Evolutionary conservation across 2,797 vertebrate genomes (phyloP), one percentile per base, ranked within the genome.

Genomic region (Chaenodraco wilsoni): DNA sequence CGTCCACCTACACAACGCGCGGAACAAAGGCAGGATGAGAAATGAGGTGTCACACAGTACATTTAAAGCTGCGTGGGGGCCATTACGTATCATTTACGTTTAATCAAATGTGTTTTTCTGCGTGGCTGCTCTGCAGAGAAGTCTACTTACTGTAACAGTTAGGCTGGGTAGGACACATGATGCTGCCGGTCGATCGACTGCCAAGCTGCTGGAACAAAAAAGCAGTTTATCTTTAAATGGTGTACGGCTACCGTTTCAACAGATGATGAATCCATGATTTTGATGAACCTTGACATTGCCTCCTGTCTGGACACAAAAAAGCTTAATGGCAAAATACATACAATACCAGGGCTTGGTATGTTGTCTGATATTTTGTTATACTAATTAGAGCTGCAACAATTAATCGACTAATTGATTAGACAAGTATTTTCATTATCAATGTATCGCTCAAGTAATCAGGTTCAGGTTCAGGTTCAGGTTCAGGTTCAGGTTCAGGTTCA

Each of bases 61-160:
- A 80, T 87, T 88, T 82, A 60, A 84, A 84, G 72, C 85, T 77
- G 79, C 62, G 76, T 63, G 74, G 78, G 72, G 82, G 68, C 79
- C 74, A 82, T 91, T 88, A 88, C 76, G 78, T 80, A 79, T 81
- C 78, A 89, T 89, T 92, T 88, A 87, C 89, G 87, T 88, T 80
- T 74, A 76, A 58, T 77, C 57, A 76, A 79, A 79, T 48, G 70
- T 59, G 82, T 84, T 88, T 83, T 76, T 59, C 63, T 71, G 78
- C 79, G 52, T 69, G 82, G 71, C 81, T 74, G 79, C 70, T 6
- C 74, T 71, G 82, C 78, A 79, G 81, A 72, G 57, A 85, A 61
- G 74, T 81, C 70, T 78, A 7, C 68, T 75, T 69, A 33, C 46
- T 70, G 76, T 54, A 65, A 74, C 73, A 57, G 76, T 67, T 68